Evolutionary conservation across 2,888 invertebrate genomes (phyloP).

Genomic region (Pecten maximus): DNA sequence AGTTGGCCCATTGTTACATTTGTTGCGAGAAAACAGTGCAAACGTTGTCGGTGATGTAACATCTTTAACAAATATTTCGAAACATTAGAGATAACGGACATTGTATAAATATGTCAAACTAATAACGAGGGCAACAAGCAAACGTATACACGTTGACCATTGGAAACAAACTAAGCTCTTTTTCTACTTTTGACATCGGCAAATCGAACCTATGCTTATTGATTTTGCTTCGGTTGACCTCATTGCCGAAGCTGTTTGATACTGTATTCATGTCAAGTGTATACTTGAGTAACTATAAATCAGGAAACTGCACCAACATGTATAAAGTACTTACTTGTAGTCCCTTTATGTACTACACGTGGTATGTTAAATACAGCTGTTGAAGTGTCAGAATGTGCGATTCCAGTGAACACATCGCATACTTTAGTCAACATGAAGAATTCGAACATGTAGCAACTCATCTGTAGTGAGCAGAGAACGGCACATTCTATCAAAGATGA

Average conservation of each 20-base stretch:
- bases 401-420: not conserved
- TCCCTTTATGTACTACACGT: not conserved
- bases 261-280: not conserved
- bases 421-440: not conserved
- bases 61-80: no score
- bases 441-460: not conserved
- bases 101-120: no score
- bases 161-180: no score
- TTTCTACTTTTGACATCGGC: no score
- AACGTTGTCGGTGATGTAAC: no score
- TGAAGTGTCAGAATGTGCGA: not conserved
- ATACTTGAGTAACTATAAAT: not conserved
- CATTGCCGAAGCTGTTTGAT: not conserved
- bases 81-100: no score
- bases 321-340: not conserved
- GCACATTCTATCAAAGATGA: not conserved
- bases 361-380: not conserved
- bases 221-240: no score
- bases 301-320: not conserved
- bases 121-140: no score
- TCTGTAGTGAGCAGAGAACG: not conserved
- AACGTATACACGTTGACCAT: no score
- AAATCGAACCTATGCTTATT: no score
- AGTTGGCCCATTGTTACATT: no score
- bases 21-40: no score